Base-by-base conservation (phyloP, 2,888 invertebrate genomes). In the Coleophora flavipennella region DNA sequence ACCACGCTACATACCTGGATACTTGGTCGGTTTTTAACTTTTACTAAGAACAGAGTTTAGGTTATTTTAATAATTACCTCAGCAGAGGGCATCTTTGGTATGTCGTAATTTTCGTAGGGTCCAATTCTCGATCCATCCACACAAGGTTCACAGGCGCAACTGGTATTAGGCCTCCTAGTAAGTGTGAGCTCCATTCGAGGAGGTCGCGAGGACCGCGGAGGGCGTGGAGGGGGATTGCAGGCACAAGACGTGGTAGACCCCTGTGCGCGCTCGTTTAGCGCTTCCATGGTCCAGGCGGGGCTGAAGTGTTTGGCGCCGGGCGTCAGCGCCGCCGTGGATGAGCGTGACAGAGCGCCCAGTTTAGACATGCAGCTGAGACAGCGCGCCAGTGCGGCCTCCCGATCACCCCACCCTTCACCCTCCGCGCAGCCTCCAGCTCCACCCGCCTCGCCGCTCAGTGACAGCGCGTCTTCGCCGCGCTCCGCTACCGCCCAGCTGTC, bases 351-450 rank as follows among this genome's bases (percentile, higher is more conserved):
- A 0, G 91, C 90, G 13, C 92, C 92, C 25, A 93, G 79, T 70
- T 92, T 92, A 43, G 92, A 91, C 62, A 92, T 92, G 66, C 93
- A 93, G 62, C 92, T 92, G 76, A 90, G 88, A 64, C 93, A 93
- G 35, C 90, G 73, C 55, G 89, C 89, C 8, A 89, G 60, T 28
- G 72, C 65, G 12, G 75, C 72, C 35, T 48, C 86, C 13, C 69
- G 58, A 58, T 9, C 52, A 54, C 65, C 67, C 69, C 55, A 69
- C 73, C 50, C 69, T 0, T 50, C 45, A 13, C 32, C 12, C 32
- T 12, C 0, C 56, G 59, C 35, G 13, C 35, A 9, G 29, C 31
- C 11, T 40, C 62, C 3, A 85, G 85, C 12, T 50, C 26, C 51
- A 51, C 42, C 51, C 50, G 42, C 3, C 86, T 51, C 51, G 2